phyloP scores from a whole-genome alignment of 2,113 vertebrate species.

The Ictidomys tridecemlineatus region DNA sequence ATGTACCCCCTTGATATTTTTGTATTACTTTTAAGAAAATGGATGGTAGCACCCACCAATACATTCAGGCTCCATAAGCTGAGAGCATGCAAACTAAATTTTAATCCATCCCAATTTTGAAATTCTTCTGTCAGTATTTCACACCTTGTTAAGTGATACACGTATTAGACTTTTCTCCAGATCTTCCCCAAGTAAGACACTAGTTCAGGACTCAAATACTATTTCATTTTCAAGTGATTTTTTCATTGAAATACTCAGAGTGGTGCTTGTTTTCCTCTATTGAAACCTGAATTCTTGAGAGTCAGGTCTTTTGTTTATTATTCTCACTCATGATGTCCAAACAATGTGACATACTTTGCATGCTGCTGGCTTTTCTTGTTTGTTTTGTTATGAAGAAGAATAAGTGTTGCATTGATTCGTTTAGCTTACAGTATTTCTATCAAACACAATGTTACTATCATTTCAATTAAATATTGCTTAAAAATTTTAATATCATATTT shows the following conservation, averaged over 20 bases:
- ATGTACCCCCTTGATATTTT: not conserved
- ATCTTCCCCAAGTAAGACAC: not conserved
- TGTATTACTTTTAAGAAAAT: not conserved
- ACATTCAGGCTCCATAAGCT: not conserved
- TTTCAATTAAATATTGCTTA: not conserved
- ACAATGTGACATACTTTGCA: not conserved
- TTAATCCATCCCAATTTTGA: slow-evolving; percentile 24
- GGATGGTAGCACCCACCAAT: not conserved
- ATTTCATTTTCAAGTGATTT: not conserved
- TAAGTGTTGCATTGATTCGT: not conserved
- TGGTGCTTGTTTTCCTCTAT: not conserved
- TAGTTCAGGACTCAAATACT: not conserved
- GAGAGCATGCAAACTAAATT: not conserved
- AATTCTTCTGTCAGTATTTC: not conserved
- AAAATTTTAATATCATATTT: not conserved
- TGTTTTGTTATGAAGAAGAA: not conserved
- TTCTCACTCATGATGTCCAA: not conserved
- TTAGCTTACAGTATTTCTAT: not conserved
- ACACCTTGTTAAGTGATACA: not conserved
- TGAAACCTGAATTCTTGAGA: not conserved
- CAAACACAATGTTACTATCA: not conserved
- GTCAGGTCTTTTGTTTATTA: not conserved
- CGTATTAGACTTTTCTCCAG: not conserved
- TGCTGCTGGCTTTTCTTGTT: not conserved
- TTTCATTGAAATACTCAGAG: not conserved